These are phyloP conservation scores for Crotalus helleri DNA, from an alignment of 2,113 vertebrate genomes.

Conservation along the genomic window DNA sequence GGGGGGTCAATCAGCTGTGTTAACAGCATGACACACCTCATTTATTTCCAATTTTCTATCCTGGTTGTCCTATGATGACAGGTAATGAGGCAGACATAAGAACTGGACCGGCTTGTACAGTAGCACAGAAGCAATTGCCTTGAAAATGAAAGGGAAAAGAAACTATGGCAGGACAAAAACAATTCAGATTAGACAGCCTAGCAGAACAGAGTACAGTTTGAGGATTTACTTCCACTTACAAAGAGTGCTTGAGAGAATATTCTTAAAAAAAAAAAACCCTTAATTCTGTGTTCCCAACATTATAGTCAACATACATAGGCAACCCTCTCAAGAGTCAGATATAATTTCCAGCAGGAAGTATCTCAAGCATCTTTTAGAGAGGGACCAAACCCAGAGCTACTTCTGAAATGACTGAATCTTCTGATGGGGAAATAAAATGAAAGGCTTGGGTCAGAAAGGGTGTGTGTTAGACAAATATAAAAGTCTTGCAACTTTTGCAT, in stretches of 20 bases:
- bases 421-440: not conserved
- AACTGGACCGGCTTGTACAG: not conserved
- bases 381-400: not conserved
- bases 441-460: not conserved
- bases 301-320: not conserved
- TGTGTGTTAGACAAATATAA: not conserved
- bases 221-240: not conserved
- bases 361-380: not conserved
- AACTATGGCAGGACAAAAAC: not conserved
- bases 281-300: not conserved
- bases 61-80: not conserved
- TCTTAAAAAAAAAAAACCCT: not conserved
- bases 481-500: not conserved
- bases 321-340: not conserved
- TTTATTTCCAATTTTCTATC: conserved; percentile 3
- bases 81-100: not conserved
- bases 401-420: not conserved
- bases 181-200: not conserved
- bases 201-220: not conserved
- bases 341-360: not conserved
- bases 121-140: not conserved
- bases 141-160: not conserved
- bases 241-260: not conserved
- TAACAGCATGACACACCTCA: not conserved
- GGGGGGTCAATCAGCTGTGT: conserved; percentile 2